These are phyloP conservation scores for Hyles vespertilio DNA, from an alignment of 1,140 invertebrate species.

Conservation along the genomic window DNA sequence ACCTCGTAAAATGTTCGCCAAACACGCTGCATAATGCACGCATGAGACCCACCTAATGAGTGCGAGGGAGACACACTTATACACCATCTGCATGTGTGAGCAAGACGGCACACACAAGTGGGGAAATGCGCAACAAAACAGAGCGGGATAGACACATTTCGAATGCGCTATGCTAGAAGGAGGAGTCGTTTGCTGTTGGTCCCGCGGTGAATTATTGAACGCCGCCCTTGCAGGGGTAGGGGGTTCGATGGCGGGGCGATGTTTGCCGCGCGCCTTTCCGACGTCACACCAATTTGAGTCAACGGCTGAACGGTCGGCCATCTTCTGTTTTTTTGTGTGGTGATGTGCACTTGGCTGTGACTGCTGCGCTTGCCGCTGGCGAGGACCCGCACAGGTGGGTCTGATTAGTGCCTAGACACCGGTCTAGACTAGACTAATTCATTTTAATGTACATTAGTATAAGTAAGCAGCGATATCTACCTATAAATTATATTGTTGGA, in stretches of 20 bases:
- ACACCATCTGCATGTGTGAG: background rate
- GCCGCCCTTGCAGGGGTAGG: slow-evolving; percentile 48
- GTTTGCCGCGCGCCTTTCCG: slow-evolving; percentile 54
- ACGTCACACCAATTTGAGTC: slow-evolving; percentile 56
- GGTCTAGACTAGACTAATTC: no score
- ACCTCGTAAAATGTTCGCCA: slow-evolving; percentile 60
- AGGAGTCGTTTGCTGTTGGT: slow-evolving; percentile 40
- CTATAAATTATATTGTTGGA: no score
- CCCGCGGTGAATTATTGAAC: slow-evolving; percentile 54
- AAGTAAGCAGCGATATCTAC: no score
- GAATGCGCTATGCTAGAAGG: slow-evolving; percentile 12
- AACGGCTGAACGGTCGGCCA: slow-evolving; percentile 34
- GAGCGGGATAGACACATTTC: slow-evolving; percentile 36
- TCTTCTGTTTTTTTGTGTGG: slow-evolving; percentile 46
- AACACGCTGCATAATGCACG: slow-evolving; percentile 64
- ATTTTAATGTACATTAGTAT: no score
- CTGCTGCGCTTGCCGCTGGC: no score
- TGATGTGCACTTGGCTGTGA: slow-evolving; percentile 6
- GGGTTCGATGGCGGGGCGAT: slow-evolving; percentile 10
- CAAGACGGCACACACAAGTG: slow-evolving; percentile 21
- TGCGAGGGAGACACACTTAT: slow-evolving; percentile 30
- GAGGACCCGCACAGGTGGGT: no score
- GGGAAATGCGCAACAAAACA: slow-evolving; percentile 55
- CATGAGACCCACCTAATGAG: slow-evolving; percentile 48
- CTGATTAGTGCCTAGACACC: no score